Conservation (phyloP, 2,113 vertebrate genomes). For the Labeo rohita region DNA sequence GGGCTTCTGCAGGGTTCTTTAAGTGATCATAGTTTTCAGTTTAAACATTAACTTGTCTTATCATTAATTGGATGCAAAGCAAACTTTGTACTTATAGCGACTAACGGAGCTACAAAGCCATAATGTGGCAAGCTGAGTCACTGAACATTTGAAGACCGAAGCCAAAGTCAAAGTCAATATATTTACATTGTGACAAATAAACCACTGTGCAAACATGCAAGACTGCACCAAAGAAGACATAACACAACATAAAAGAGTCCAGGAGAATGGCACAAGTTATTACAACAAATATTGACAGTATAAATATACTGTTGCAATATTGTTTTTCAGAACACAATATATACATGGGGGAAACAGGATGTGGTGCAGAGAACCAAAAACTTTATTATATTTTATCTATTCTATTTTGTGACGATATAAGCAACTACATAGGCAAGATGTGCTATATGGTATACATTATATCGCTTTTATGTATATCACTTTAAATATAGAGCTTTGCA, state of each 20-base stretch:
- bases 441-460: too few species aligned
- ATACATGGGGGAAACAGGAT: neutral
- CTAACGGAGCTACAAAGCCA: slow-evolving; percentile 1
- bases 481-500: too few species aligned
- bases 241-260: slow-evolving; percentile 6
- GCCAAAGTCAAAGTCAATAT: slow-evolving; percentile 34
- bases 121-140: neutral
- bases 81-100: slow-evolving; percentile 57
- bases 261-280: slow-evolving; percentile 17
- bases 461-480: too few species aligned
- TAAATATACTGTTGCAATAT: neutral
- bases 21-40: slow-evolving; percentile 45
- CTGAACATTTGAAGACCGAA: slow-evolving; percentile 37
- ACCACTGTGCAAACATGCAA: slow-evolving; percentile 36
- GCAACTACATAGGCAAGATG: too few species aligned
- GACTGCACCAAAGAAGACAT: neutral
- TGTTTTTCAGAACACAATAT: neutral
- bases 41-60: slow-evolving; percentile 65
- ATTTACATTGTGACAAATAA: slow-evolving; percentile 23
- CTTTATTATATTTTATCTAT: neutral
- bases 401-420: too few species aligned
- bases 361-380: neutral
- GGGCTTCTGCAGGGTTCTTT: slow-evolving; percentile 31
- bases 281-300: slow-evolving; percentile 31
- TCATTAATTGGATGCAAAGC: slow-evolving; percentile 52